Conservation (phyloP, 2,888 invertebrate genomes). For the Acleris holmiana region DNA sequence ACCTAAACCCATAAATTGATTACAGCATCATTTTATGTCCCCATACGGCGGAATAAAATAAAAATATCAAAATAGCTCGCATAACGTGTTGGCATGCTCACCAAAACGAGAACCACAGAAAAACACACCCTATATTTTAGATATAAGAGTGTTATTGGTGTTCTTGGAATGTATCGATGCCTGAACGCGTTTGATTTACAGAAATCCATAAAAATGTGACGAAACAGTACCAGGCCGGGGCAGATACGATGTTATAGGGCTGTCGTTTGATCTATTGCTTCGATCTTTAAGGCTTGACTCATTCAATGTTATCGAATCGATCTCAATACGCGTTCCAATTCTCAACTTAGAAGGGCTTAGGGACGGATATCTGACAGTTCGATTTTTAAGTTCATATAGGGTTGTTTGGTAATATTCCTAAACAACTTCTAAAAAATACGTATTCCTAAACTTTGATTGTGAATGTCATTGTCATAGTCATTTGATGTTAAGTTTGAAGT, state of each 20-base stretch:
- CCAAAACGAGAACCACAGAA: neutral
- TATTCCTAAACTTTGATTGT: no score
- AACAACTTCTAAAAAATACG: no score
- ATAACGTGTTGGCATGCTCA: slow-evolving; percentile 18
- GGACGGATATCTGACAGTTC: no score
- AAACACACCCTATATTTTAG: slow-evolving; percentile 2
- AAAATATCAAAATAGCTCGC: slow-evolving; percentile 31
- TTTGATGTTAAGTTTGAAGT: no score
- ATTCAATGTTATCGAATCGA: neutral
- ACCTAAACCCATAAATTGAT: slow-evolving; percentile 31
- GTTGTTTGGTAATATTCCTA: no score
- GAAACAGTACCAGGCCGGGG: slow-evolving; percentile 46
- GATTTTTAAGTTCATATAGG: no score
- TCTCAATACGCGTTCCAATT: no score
- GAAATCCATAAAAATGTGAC: slow-evolving; percentile 47
- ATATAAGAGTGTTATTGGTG: neutral
- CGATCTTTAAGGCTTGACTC: slow-evolving; percentile 22
- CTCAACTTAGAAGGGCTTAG: no score
- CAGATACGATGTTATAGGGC: slow-evolving; percentile 38
- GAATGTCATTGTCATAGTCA: no score
- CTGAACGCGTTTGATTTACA: slow-evolving; percentile 45
- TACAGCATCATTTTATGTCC: slow-evolving; percentile 30
- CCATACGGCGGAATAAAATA: slow-evolving; percentile 31
- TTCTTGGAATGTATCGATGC: slow-evolving; percentile 14
- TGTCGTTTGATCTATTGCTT: slow-evolving; percentile 35